These are phyloP conservation scores for Deroplatys truncata DNA, from an alignment of 2,888 invertebrate genomes.

Conservation along the genomic window DNA sequence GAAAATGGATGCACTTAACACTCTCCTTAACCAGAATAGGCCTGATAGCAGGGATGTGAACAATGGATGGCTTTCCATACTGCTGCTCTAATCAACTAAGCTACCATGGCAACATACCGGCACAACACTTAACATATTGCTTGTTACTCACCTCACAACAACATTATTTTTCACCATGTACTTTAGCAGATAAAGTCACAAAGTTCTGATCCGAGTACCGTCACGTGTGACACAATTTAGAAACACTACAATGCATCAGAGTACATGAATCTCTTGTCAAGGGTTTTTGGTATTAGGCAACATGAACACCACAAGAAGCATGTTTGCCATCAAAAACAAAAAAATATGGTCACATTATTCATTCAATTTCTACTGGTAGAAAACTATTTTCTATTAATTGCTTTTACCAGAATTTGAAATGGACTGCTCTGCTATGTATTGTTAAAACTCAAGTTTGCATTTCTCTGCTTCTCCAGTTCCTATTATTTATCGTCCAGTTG, in stretches of 20 bases:
- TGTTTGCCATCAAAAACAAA: neutral
- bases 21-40: too few relatives aligned
- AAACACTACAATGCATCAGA: neutral
- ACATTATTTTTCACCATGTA: too few relatives aligned
- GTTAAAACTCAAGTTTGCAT: neutral
- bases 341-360: neutral
- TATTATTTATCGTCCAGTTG: neutral
- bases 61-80: too few relatives aligned
- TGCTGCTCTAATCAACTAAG: too few relatives aligned
- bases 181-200: neutral
- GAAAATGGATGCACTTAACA: too few relatives aligned
- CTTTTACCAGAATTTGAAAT: neutral
- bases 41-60: too few relatives aligned
- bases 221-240: neutral
- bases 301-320: neutral
- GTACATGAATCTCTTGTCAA: neutral
- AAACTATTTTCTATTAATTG: neutral
- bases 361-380: neutral
- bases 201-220: neutral
- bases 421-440: neutral
- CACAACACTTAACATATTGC: too few relatives aligned
- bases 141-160: too few relatives aligned
- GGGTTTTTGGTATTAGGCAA: neutral
- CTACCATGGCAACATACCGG: too few relatives aligned
- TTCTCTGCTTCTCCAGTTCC: neutral